These are phyloP conservation scores for Mechanitis mazaeus DNA, from an alignment of 2,888 invertebrate species.

Conservation along the genomic window DNA sequence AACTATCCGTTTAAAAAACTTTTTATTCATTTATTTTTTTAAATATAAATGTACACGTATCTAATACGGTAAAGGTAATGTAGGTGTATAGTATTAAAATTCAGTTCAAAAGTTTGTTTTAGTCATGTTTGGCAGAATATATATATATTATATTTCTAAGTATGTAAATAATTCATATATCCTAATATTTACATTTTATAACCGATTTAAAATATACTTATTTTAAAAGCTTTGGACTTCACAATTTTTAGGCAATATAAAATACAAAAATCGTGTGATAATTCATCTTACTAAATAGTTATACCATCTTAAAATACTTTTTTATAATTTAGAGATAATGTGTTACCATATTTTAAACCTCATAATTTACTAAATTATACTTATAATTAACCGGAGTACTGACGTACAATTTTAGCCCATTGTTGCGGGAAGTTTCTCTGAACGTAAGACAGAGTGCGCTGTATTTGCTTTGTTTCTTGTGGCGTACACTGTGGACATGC, in stretches of 20 bases:
- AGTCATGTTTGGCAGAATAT: too few species aligned
- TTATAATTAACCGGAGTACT: constrained; percentile 76
- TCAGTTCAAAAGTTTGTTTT: too few species aligned
- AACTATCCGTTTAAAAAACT: too few species aligned
- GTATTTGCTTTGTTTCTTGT: constrained; percentile 83
- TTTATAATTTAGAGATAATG: not conserved
- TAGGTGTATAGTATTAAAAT: too few species aligned
- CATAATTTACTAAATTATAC: constrained; percentile 6
- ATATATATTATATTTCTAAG: too few species aligned
- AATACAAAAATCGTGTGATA: too few species aligned
- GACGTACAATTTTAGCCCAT: constrained; percentile 84
- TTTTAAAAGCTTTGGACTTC: constrained; percentile 3
- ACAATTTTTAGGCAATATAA: too few species aligned
- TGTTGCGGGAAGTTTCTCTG: constrained; percentile 86
- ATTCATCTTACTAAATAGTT: not conserved
- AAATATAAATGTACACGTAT: too few species aligned
- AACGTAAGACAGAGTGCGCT: constrained; percentile 83
- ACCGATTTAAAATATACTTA: not conserved
- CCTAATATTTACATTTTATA: too few species aligned
- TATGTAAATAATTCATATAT: too few species aligned
- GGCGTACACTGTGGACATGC: constrained; percentile 83
- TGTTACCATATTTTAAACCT: constrained; percentile 2
- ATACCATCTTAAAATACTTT: not conserved
- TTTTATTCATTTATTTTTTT: too few species aligned
- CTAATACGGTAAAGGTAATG: too few species aligned